These are phyloP conservation scores for Paramormyrops kingsleyae DNA, from an alignment of 2,113 vertebrate genomes.

Conservation along the genomic window DNA sequence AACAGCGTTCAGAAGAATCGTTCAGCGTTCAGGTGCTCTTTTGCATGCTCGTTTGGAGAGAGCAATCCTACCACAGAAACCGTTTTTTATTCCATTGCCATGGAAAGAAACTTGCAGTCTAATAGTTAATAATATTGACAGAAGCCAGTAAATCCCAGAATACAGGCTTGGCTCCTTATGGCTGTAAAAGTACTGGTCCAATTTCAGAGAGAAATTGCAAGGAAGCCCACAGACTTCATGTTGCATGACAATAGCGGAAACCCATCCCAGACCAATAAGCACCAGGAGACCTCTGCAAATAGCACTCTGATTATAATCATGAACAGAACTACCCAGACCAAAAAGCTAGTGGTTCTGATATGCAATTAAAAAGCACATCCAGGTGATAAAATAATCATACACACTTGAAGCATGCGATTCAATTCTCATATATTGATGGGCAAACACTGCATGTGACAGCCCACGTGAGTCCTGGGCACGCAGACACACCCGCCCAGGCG, in stretches of 20 bases:
- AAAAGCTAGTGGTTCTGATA: background rate
- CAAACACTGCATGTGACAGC: background rate
- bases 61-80: background rate
- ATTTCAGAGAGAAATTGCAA: background rate
- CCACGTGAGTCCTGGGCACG: background rate
- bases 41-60: background rate
- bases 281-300: background rate
- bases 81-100: background rate
- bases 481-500: too few species aligned
- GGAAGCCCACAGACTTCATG: background rate
- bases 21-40: background rate
- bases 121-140: background rate
- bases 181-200: background rate
- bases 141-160: background rate
- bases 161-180: background rate
- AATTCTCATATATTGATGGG: background rate
- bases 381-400: background rate
- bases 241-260: background rate
- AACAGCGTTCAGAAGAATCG: background rate
- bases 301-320: background rate
- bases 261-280: background rate
- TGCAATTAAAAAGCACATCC: background rate
- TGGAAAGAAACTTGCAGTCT: background rate
- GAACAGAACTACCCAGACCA: background rate
- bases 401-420: background rate